Conservation (phyloP, 2,113 vertebrate species). For the Setophaga petechia region DNA sequence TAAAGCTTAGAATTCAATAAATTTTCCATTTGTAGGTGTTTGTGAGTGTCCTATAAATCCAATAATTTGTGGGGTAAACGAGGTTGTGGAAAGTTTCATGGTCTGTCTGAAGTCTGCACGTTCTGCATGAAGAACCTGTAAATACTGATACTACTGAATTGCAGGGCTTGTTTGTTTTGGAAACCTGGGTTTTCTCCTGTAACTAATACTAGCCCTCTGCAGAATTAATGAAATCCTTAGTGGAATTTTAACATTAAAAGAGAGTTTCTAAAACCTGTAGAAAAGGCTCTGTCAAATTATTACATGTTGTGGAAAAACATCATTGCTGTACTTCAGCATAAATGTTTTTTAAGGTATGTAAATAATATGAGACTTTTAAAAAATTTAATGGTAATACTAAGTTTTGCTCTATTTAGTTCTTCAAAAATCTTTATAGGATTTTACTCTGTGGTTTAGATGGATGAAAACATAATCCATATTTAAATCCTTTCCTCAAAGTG, state of each 20-base stretch:
- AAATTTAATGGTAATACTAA: not conserved
- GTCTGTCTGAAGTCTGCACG: not conserved
- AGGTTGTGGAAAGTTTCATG: not conserved
- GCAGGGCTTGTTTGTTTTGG: not conserved
- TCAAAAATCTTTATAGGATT: not conserved
- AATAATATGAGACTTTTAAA: not conserved
- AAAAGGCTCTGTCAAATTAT: not conserved
- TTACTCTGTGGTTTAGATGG: not conserved
- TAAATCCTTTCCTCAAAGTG: not conserved
- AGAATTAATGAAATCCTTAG: not conserved
- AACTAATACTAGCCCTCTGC: not conserved
- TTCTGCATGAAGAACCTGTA: not conserved
- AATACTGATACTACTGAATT: not conserved
- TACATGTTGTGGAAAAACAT: not conserved
- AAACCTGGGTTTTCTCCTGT: not conserved
- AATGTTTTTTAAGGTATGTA: not conserved
- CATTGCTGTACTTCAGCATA: not conserved
- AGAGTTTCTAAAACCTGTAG: not conserved
- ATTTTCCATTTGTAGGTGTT: slow-evolving; percentile 50
- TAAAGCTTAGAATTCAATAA: slow-evolving; percentile 38
- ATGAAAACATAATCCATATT: not conserved
- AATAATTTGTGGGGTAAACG: not conserved
- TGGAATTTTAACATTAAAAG: not conserved
- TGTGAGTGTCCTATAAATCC: slow-evolving; percentile 50
- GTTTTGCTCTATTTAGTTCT: not conserved